Evolutionary conservation across 2,113 vertebrate species (phyloP), one percentile per base, ranked within the genome.

Genomic region (Boulengeromyrus knoepffleri): DNA sequence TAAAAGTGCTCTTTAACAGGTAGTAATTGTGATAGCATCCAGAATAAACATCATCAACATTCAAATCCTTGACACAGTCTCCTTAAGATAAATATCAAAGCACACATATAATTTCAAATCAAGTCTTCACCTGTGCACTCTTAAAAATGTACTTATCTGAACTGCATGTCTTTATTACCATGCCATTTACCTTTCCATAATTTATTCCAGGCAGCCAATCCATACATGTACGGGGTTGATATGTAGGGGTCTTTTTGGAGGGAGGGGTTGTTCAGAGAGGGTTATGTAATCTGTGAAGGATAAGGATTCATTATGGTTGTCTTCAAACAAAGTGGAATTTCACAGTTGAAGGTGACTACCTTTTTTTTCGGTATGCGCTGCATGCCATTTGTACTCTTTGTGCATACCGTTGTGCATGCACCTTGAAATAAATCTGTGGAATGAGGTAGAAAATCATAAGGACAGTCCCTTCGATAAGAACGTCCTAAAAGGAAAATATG

Each of bases 371-470:
- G 5, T 46, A 5, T 24, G 70, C 1, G 0, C 13, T 27, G 39
- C 12, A 17, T 10, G 21, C 36, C 31, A 45, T 90, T n/a, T 90
- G 21, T 39, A 74, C 53, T 31, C 47, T 36, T 31, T 42, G 13
- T 52, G 31, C 31, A 31, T 10, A 24, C 46, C 5, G 10, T 21
- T 52, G 39, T 53, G 31, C 31, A 31, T 45, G 12, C 27, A n/a
- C 89, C 89, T 62, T 88, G 27, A 52, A 85, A n/a, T 90, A 58
- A 77, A 53, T 46, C 5, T 13, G 58, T 70, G 21, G 45, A 87
- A 42, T 21, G 13, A 52, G 49, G 9, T 27, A n/a, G 46, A 21
- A 24, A 15, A 77, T 19, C 24, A 21, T 46, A 47, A 42, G 49
- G 47, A 42, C 58, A 27, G 27, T 45, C 53, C 50, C 36, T 31